A percentile compares a stretch with the other conserved stretches of the same genome.
Evolutionary conservation across 2,888 invertebrate genomes (phyloP).

Genomic region (Poecilobothrus nobilitatus): DNA sequence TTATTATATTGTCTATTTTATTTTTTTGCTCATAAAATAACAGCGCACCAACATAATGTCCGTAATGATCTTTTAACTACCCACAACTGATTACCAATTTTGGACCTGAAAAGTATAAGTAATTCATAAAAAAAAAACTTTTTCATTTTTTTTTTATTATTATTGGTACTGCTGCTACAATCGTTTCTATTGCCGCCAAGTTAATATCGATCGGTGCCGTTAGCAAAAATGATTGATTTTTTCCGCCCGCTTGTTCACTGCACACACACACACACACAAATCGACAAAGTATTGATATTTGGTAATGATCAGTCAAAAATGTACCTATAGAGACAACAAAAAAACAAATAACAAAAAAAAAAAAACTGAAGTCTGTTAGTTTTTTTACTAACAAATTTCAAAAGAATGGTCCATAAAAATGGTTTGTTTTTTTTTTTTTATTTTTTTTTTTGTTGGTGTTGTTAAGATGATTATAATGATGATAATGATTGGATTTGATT

Average conservation of each 20-base stretch:
- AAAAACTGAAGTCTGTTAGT: too few species aligned
- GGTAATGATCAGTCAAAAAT: too few species aligned
- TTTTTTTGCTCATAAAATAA: not conserved
- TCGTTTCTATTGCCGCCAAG: not conserved
- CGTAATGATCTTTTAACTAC: slow-evolving; percentile 6
- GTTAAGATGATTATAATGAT: not conserved
- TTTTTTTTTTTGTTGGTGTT: not conserved
- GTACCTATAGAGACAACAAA: too few species aligned
- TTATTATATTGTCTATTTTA: too few species aligned
- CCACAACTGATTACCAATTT: slow-evolving; percentile 4
- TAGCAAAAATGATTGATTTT: slow-evolving; percentile 1
- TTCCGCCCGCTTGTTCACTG: not conserved
- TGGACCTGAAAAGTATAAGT: not conserved
- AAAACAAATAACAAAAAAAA: too few species aligned
- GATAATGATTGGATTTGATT: not conserved
- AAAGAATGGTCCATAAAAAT: not conserved
- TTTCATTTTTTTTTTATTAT: not conserved
- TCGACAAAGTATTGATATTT: too few species aligned
- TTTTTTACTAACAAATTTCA: too few species aligned
- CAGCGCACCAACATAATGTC: not conserved
- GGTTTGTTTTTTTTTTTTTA: not conserved
- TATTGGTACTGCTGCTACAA: not conserved
- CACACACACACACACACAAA: too few species aligned
- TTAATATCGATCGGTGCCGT: not conserved
- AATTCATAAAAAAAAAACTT: not conserved